Conservation (phyloP, 2,797 vertebrate genomes). For the Etheostoma nigrum region DNA sequence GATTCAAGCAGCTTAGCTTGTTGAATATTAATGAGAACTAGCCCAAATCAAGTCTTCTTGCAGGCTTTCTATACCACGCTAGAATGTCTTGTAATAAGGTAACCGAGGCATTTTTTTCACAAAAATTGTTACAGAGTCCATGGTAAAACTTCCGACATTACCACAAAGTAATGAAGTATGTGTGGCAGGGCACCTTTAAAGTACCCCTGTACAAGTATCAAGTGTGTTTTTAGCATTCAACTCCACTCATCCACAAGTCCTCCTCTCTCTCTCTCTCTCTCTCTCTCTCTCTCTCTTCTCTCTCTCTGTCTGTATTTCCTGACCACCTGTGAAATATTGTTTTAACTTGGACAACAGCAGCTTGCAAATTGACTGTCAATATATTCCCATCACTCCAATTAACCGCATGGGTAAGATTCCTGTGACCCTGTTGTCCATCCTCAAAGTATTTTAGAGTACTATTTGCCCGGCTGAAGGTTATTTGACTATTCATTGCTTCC, state of each 20-base stretch:
- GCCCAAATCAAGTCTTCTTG: too few relatives aligned
- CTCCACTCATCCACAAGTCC: slow-evolving; percentile 12
- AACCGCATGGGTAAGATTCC: slow-evolving; percentile 51
- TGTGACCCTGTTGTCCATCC: slow-evolving; percentile 51
- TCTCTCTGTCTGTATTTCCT: slow-evolving; percentile 22
- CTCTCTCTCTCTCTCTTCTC: not conserved
- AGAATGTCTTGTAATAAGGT: too few relatives aligned
- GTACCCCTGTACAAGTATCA: not conserved
- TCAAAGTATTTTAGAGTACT: slow-evolving; percentile 49
- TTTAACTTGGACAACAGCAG: slow-evolving; percentile 50
- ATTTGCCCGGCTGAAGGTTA: slow-evolving; percentile 54
- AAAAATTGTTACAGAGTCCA: too few relatives aligned
- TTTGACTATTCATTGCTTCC: slow-evolving; percentile 55
- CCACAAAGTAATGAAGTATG: too few relatives aligned
- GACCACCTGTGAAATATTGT: slow-evolving; percentile 39
- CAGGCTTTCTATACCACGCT: too few relatives aligned
- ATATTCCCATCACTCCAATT: slow-evolving; percentile 43
- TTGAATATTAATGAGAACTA: too few relatives aligned
- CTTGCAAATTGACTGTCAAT: slow-evolving; percentile 58
- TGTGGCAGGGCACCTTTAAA: too few relatives aligned
- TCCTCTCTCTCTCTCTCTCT: not conserved
- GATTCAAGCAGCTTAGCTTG: too few relatives aligned
- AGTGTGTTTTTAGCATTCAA: slow-evolving; percentile 26
- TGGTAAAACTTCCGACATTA: too few relatives aligned
- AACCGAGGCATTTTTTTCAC: too few relatives aligned